Evolutionary conservation across 2,888 invertebrate genomes (phyloP).

Genomic region (Thelaira solivaga): DNA sequence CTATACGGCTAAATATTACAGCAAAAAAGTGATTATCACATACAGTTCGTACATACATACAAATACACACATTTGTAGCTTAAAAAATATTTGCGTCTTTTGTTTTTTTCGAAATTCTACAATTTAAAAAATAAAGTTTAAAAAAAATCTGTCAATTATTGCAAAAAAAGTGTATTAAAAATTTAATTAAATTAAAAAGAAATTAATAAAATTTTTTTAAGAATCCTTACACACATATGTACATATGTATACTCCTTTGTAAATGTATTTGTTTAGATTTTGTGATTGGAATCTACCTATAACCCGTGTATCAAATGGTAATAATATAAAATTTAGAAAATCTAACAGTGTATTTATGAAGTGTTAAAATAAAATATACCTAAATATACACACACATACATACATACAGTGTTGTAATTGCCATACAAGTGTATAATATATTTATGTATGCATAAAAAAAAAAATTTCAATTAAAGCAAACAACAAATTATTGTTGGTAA

Average conservation of each 20-base stretch:
- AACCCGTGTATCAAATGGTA: too few species aligned
- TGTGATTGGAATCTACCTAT: too few species aligned
- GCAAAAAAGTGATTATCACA: background rate
- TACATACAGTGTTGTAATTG: slow-evolving; percentile 21
- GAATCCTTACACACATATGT: too few species aligned
- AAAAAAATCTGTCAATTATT: slow-evolving; percentile 53
- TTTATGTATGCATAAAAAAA: too few species aligned
- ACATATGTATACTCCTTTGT: too few species aligned
- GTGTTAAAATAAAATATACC: too few species aligned
- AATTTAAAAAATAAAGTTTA: slow-evolving; percentile 2
- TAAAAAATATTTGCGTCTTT: background rate
- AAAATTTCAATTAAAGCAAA: background rate
- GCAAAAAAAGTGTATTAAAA: slow-evolving; percentile 1
- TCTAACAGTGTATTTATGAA: too few species aligned
- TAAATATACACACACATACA: too few species aligned
- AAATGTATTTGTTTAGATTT: too few species aligned
- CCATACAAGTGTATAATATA: too few species aligned
- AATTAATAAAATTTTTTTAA: too few species aligned
- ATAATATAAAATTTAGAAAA: too few species aligned
- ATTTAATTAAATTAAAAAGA: slow-evolving; percentile 13
- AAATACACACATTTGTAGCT: background rate
- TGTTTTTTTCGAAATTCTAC: background rate
- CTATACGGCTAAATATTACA: slow-evolving; percentile 5
- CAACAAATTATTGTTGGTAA: background rate
- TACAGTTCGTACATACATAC: background rate